Conservation (phyloP, 2,113 vertebrate species). For the Megaceryle maxima region DNA sequence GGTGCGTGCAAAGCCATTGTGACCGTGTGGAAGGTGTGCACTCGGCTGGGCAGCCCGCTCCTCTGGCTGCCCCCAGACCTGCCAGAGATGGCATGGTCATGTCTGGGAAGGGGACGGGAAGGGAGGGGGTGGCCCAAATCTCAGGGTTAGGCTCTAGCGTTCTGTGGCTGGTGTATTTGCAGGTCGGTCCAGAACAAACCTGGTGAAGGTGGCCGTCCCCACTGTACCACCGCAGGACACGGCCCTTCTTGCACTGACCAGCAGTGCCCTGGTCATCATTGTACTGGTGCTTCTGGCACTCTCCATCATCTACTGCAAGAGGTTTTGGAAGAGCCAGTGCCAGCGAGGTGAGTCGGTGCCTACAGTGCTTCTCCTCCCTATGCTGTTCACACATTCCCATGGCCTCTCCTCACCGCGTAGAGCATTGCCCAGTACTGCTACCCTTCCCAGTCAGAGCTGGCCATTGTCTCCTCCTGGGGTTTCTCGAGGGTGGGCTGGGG, state of each 20-base stretch:
- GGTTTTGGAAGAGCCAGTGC: conserved; percentile 75
- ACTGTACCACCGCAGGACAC: conserved; percentile 55
- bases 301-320: conserved; percentile 77
- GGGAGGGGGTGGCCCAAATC: not conserved
- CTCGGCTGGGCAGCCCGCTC: not conserved
- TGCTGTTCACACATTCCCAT: accelerated
- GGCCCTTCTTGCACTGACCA: conserved; percentile 69
- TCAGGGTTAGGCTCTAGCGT: accelerated
- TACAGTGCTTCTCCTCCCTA: not conserved
- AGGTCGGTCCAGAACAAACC: conserved; percentile 71
- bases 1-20: accelerated
- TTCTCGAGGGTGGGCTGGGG: not conserved
- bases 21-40: accelerated
- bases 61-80: not conserved
- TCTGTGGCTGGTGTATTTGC: not conserved
- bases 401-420: not conserved
- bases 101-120: accelerated
- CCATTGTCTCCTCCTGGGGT: not conserved
- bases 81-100: accelerated
- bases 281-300: conserved; percentile 72
- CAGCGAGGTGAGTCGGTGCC: conserved; percentile 63
- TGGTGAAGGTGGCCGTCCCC: conserved; percentile 53
- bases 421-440: not conserved
- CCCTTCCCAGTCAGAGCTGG: not conserved
- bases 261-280: conserved; percentile 73